A percentile compares a stretch with the other conserved stretches of the same genome.
Evolutionary conservation across 2,113 vertebrate species (phyloP).

Genomic region (Zapornia atra): DNA sequence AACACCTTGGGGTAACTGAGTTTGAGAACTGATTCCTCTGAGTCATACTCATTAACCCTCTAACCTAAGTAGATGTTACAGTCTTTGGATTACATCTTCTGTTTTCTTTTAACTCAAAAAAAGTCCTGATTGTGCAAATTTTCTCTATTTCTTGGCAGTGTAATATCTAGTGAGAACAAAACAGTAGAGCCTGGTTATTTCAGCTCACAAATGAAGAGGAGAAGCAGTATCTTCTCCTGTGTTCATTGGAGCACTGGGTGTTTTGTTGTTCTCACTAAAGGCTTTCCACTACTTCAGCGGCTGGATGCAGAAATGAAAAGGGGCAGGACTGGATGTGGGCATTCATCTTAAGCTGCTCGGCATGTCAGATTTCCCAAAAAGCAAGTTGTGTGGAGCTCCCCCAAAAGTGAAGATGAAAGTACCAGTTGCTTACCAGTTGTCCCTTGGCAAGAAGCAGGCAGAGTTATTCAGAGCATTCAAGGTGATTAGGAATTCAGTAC

Average conservation of each 20-base stretch:
- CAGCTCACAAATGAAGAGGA: neutral
- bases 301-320: neutral
- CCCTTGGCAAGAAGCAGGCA: neutral
- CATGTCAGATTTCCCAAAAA: neutral
- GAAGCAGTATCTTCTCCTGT: neutral
- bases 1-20: slow-evolving; percentile 16
- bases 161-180: neutral
- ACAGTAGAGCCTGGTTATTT: neutral
- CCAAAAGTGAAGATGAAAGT: neutral
- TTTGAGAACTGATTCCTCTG: slow-evolving; percentile 23
- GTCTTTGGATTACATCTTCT: neutral
- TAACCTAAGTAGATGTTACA: neutral
- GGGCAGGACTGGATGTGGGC: neutral
- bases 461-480: neutral
- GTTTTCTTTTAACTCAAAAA: neutral
- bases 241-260: neutral
- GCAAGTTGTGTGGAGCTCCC: neutral
- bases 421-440: neutral
- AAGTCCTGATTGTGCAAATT: neutral
- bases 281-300: neutral
- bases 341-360: neutral
- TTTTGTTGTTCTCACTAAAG: neutral
- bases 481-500: neutral
- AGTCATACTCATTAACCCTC: slow-evolving; percentile 25
- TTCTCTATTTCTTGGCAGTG: neutral